Evolutionary conservation across 2,888 invertebrate genomes (phyloP).

Genomic region (Luffia ferchaultella): DNA sequence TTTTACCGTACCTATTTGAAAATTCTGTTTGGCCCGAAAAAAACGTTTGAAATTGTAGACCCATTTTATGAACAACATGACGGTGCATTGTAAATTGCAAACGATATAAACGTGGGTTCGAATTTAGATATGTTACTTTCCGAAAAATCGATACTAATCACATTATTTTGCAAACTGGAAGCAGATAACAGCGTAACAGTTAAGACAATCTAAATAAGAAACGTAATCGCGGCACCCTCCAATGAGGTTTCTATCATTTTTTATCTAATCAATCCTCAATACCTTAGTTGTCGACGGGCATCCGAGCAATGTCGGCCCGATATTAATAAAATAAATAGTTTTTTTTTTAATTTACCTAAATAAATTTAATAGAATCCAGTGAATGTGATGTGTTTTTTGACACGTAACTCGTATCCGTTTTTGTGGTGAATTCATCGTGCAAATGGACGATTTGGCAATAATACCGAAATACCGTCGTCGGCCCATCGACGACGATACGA

Average conservation of each 20-base stretch:
- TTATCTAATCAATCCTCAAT: neutral
- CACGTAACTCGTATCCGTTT: neutral
- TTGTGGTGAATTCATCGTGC: conserved; percentile 17
- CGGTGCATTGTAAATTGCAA: too few species aligned
- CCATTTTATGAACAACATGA: too few species aligned
- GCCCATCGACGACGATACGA: conserved; percentile 51
- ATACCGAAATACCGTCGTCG: conserved; percentile 33
- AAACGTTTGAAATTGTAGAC: too few species aligned
- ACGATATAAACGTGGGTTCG: too few species aligned
- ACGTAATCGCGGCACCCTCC: neutral
- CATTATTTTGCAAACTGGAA: neutral
- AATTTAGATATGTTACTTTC: too few species aligned
- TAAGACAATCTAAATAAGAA: neutral
- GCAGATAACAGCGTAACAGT: neutral
- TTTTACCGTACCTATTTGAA: too few species aligned
- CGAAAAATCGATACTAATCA: too few species aligned
- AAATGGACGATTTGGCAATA: conserved; percentile 38
- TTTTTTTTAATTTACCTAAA: too few species aligned
- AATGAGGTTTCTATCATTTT: neutral
- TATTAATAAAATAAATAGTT: neutral
- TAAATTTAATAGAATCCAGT: too few species aligned
- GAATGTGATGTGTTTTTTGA: conserved; percentile 18
- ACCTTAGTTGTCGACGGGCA: neutral
- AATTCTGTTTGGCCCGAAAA: too few species aligned
- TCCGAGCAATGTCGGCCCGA: neutral